These are phyloP conservation scores for Podotricha telesiphe DNA, from an alignment of 2,888 invertebrate genomes.

Conservation along the genomic window DNA sequence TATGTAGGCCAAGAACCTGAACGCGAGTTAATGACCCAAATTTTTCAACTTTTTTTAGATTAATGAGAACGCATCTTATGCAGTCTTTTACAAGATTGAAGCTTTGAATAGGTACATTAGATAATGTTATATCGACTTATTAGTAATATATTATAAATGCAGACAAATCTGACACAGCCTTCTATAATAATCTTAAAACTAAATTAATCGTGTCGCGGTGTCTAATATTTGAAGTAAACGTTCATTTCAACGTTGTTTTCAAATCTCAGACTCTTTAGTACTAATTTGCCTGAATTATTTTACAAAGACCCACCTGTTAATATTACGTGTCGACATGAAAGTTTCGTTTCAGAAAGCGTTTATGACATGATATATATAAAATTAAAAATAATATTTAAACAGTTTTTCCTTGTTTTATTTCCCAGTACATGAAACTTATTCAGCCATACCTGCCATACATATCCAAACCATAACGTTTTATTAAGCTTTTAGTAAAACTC, in stretches of 20 bases:
- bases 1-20: constrained; percentile 68
- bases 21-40: constrained; percentile 55
- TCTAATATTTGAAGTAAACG: too few species aligned
- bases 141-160: too few species aligned
- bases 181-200: too few species aligned
- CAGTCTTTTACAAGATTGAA: not conserved
- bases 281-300: not conserved
- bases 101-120: not conserved
- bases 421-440: not conserved
- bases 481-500: not conserved
- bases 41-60: constrained; percentile 35
- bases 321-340: not conserved
- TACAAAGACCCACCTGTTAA: not conserved
- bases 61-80: constrained; percentile 4
- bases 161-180: too few species aligned
- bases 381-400: constrained; percentile 5
- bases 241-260: too few species aligned
- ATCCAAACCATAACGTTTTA: not conserved
- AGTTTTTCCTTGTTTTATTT: constrained; percentile 8
- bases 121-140: not conserved
- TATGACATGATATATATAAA: not conserved
- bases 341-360: constrained; percentile 12
- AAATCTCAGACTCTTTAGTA: not conserved
- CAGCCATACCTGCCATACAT: not conserved
- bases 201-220: too few species aligned